Percentiles rank a stretch among this genome's conserved stretches.
phyloP scores from a whole-genome alignment of 2,888 invertebrate genomes.

The Agriotes lineatus region DNA sequence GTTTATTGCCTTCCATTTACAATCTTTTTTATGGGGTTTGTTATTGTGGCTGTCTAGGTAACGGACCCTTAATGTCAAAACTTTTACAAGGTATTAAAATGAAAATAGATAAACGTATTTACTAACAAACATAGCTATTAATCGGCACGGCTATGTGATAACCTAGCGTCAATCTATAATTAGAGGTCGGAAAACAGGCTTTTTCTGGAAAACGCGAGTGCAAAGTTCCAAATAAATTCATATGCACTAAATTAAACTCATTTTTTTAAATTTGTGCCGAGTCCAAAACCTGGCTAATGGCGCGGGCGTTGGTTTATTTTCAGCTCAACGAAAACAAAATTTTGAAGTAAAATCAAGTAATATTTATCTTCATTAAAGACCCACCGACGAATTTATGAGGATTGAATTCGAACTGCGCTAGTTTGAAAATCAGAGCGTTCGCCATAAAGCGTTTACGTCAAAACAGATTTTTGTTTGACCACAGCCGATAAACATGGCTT shows the following conservation, averaged over 20 bases:
- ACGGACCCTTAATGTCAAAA: background rate
- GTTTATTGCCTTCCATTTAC: no score
- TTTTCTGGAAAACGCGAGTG: background rate
- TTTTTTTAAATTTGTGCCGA: conserved; percentile 1
- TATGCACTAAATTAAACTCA: conserved; percentile 2
- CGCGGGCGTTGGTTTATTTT: conserved; percentile 9
- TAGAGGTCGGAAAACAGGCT: background rate
- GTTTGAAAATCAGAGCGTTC: no score
- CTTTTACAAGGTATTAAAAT: background rate
- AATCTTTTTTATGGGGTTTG: no score
- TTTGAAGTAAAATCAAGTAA: background rate
- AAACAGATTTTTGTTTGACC: background rate
- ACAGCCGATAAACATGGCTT: background rate
- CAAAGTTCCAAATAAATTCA: background rate
- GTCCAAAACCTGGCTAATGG: background rate
- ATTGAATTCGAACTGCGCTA: background rate
- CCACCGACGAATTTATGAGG: no score
- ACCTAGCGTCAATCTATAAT: background rate
- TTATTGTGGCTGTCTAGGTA: no score
- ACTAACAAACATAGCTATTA: conserved; percentile 1
- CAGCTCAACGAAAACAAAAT: background rate
- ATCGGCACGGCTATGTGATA: background rate
- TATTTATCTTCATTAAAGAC: no score
- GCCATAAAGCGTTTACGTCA: conserved; percentile 15
- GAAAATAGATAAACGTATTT: background rate